Evolutionary conservation across 2,888 invertebrate species (phyloP).

Genomic region (Capitulum mitella): DNA sequence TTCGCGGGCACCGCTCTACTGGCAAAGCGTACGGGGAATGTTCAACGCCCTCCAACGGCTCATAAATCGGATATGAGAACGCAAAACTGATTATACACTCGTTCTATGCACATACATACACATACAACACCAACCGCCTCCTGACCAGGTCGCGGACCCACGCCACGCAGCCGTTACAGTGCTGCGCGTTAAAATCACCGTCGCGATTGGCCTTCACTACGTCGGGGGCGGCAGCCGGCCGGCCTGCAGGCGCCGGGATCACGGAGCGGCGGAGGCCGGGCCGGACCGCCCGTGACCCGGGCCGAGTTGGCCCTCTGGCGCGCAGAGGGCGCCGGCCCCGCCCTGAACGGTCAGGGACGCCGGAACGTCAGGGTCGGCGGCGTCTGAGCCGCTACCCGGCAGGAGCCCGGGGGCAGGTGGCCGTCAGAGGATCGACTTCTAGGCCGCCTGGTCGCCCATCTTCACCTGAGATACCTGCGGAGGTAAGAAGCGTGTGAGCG

Average conservation of each 20-base stretch:
- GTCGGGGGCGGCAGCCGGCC: background rate
- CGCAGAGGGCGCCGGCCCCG: background rate
- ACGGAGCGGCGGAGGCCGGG: background rate
- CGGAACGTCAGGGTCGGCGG: too few relatives aligned
- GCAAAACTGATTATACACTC: background rate
- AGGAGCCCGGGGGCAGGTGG: background rate
- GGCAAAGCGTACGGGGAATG: background rate
- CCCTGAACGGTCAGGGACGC: too few relatives aligned
- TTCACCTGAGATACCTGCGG: conserved; percentile 64
- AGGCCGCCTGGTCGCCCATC: conserved; percentile 57
- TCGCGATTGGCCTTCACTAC: background rate
- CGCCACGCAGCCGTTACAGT: background rate
- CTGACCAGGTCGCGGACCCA: too few relatives aligned
- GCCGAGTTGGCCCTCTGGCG: background rate
- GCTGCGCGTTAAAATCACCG: background rate
- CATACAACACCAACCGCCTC: background rate
- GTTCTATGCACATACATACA: background rate
- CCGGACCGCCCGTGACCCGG: background rate
- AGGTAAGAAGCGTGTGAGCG: too few relatives aligned
- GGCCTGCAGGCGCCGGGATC: background rate
- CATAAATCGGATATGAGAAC: background rate
- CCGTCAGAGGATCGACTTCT: too few relatives aligned
- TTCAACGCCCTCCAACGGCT: background rate
- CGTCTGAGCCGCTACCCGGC: too few relatives aligned
- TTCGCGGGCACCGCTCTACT: background rate